Evolutionary conservation across 1,140 invertebrate species (phyloP), one percentile per base, ranked within the genome.

Genomic region (Drosophila tani): DNA sequence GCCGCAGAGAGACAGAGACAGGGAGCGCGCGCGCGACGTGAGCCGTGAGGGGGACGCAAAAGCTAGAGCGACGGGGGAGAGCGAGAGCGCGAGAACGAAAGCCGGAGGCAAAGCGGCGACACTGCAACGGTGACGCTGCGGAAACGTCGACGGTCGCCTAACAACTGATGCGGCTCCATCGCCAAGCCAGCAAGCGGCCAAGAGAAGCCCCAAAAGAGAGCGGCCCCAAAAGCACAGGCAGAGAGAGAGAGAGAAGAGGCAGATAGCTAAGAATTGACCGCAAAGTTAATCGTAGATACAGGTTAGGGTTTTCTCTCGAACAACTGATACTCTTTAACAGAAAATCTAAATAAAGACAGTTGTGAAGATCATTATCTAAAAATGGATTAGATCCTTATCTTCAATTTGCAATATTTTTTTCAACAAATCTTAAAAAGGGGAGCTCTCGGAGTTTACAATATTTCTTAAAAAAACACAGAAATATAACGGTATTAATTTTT

Each of bases 101-200:
- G 56, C 59, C 51, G 40, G 60, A 66, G 55, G 57, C 59, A 65
- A 50, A 75, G 58, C 64, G 50, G 40, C 40, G 41, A 53, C 69
- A 57, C 51, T 63, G 62, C 82, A 56, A 67, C 67, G 75, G 53
- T 77, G 29, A 65, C 63, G 77, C 67, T 66, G 79, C 65, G 83
- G 55, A 82, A 79, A 85, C 82, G 82, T 73, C 79, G 68, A 86
- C 32, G 32, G 32, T 35, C 32, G 32, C 32, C 32, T 35, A 35
- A 35, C 32, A 87, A 87, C 84, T 87, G 69, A 86, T 14, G 73
- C 53, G 75, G 63, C 74, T 63, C 68, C 65, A 66, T 60, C 38
- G 55, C 51, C 46, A 50, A 64, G 77, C 60, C n/a, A 51, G 5
- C 38, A 38, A 38, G 32, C 19, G 32, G 19, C 51, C 17, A 15